phyloP scores from a whole-genome alignment of 2,888 invertebrate species.

The Polyploca ridens region DNA sequence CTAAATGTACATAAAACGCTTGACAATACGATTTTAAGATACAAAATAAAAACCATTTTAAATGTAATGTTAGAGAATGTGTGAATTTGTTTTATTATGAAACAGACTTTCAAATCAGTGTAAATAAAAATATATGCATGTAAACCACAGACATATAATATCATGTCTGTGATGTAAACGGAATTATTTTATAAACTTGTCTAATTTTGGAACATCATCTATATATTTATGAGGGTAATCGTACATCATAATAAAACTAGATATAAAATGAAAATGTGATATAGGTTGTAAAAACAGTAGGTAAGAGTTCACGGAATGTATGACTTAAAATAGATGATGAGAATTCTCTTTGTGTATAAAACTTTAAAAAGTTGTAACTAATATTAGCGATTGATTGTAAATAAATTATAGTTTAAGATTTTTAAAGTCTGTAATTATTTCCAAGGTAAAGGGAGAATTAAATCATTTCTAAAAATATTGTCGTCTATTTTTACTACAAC shows the following conservation, averaged over 20 bases:
- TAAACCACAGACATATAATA: no score
- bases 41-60: conserved; percentile 54
- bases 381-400: conserved; percentile 66
- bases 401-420: conserved; percentile 81
- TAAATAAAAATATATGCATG: background rate
- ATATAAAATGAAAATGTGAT: conserved; percentile 82
- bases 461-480: conserved; percentile 75
- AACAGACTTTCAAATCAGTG: conserved; percentile 18
- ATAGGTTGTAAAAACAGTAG: conserved; percentile 81
- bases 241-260: conserved; percentile 44
- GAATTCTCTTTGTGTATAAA: conserved; percentile 63
- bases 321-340: conserved; percentile 51
- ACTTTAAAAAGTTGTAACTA: conserved; percentile 68
- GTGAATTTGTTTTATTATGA: conserved; percentile 39
- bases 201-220: background rate
- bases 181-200: conserved; percentile 15
- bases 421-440: conserved; percentile 83
- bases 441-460: conserved; percentile 72
- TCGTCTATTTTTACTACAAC: conserved; percentile 26
- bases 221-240: conserved; percentile 3
- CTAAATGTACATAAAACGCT: conserved; percentile 81
- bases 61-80: conserved; percentile 43
- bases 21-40: conserved; percentile 81
- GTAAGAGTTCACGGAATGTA: conserved; percentile 72
- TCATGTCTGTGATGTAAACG: no score